A percentile compares a stretch with the other conserved stretches of the same genome.
Evolutionary conservation across 2,888 invertebrate genomes (phyloP).

Genomic region (Dasypogon diadema): DNA sequence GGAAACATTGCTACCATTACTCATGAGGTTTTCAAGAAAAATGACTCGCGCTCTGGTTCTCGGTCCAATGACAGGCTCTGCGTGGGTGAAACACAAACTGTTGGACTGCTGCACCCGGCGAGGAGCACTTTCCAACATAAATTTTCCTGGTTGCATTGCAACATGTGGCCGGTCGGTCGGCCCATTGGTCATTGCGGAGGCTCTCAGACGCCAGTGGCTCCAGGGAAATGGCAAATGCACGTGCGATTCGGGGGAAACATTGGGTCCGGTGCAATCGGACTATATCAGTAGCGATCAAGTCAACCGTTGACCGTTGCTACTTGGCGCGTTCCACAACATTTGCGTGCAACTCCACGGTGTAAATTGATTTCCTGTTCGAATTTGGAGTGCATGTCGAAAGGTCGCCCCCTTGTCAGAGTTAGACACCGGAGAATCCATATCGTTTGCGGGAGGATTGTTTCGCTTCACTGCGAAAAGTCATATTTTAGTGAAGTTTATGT

Average conservation of each 20-base stretch:
- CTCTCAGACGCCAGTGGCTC: background rate
- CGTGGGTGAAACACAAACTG: conserved; percentile 12
- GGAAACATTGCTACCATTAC: background rate
- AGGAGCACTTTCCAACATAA: background rate
- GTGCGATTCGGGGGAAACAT: background rate
- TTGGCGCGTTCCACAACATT: too few species aligned
- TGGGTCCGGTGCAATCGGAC: background rate
- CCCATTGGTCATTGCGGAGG: background rate
- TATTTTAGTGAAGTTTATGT: too few species aligned
- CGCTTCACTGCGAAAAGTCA: too few species aligned
- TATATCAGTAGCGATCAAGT: background rate
- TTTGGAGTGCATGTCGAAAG: too few species aligned
- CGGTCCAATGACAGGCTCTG: background rate
- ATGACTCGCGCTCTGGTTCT: background rate
- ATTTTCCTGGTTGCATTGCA: background rate
- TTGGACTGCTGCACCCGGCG: background rate
- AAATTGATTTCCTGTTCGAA: too few species aligned
- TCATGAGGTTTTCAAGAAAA: conserved; percentile 10
- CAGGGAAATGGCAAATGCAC: background rate
- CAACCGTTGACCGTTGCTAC: too few species aligned
- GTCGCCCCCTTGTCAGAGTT: too few species aligned
- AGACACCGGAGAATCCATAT: too few species aligned
- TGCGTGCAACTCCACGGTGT: too few species aligned
- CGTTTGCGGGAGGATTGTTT: too few species aligned
- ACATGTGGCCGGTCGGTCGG: background rate